Base-by-base conservation (phyloP, 2,113 vertebrate species). In the Rhabdomys dilectus region DNA sequence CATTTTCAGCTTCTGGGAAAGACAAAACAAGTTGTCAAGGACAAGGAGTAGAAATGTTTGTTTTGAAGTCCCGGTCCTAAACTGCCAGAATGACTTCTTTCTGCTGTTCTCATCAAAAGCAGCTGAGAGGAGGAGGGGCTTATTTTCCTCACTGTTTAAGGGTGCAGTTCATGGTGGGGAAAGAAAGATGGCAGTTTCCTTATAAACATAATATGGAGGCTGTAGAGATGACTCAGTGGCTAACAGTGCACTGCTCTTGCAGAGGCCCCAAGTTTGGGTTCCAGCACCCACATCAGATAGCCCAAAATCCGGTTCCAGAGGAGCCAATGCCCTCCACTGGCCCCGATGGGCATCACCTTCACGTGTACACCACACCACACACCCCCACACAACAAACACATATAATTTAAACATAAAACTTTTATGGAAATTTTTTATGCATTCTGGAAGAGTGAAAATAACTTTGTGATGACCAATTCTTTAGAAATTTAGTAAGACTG, bases 331-430 rank as follows among this genome's bases (percentile, higher is more conserved):
- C 58, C 22, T 84, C 81, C 58, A 62, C 24, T 84, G n/a, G 26
- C 58, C n/a, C 24, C 56, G 0, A 8, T 42, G 56, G 7, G n/a
- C 36, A 9, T 62, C 13, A 42, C 58, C 56, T 39, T 26, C 24
- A 42, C 12, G 9, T 29, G 12, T 4, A 9, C 13, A 72, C 17
- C 17, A 39, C 26, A 5, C 0, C 13, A 8, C n/a, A n/a, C n/a
- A 31, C 19, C 8, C n/a, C n/a, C 56, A 15, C 15, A 9, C 34
- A 60, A 29, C n/a, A 29, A 7, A 3, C 58, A 62, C n/a, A 58
- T 60, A 42, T 9, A 64, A 31, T 45, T 85, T 64, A 64, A 64
- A 64, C 21, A 31, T 64, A 31, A 17, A 42, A 42, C 8, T 4
- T 58, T 13, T 56, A 56, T 36, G 16, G 17, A 29, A 78, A 75